These are phyloP conservation scores for Bergia puertoricense DNA, from an alignment of 92 coral and sea anemone genomes.

Conservation along the genomic window DNA sequence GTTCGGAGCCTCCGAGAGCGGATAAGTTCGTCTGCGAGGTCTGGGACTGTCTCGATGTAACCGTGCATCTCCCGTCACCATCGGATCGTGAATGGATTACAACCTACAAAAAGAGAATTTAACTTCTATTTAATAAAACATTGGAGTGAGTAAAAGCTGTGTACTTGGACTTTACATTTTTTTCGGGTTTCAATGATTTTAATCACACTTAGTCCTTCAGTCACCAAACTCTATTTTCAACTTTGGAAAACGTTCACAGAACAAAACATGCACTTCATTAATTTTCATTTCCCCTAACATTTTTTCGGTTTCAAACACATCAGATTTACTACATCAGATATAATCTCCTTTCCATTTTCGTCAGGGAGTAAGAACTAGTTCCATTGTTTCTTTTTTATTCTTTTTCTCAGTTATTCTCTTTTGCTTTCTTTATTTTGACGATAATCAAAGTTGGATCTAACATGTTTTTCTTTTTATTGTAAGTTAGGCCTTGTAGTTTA, in stretches of 20 bases:
- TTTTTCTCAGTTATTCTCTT: too few species aligned
- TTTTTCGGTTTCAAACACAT: too few species aligned
- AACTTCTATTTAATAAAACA: not conserved
- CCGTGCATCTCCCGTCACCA: slow-evolving; percentile 85
- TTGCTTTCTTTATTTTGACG: not conserved
- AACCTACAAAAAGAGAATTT: slow-evolving; percentile 30
- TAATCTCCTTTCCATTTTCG: too few species aligned
- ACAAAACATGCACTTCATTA: too few species aligned
- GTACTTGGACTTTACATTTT: too few species aligned
- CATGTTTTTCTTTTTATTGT: not conserved
- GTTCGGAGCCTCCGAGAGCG: slow-evolving; percentile 62
- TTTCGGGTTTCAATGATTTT: too few species aligned
- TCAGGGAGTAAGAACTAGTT: too few species aligned
- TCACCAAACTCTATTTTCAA: not conserved
- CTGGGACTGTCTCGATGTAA: slow-evolving; percentile 83
- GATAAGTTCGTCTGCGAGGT: slow-evolving; percentile 87
- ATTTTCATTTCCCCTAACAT: too few species aligned
- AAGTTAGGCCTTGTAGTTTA: not conserved
- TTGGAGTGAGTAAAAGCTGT: not conserved
- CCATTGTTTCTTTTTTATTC: too few species aligned
- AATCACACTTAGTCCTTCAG: not conserved
- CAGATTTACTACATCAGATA: too few species aligned
- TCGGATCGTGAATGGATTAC: slow-evolving; percentile 78
- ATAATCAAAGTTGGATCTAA: not conserved
- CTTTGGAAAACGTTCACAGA: too few species aligned